These are phyloP conservation scores for Tetheella fluctuosa DNA, from an alignment of 2,888 invertebrate genomes.

Conservation along the genomic window DNA sequence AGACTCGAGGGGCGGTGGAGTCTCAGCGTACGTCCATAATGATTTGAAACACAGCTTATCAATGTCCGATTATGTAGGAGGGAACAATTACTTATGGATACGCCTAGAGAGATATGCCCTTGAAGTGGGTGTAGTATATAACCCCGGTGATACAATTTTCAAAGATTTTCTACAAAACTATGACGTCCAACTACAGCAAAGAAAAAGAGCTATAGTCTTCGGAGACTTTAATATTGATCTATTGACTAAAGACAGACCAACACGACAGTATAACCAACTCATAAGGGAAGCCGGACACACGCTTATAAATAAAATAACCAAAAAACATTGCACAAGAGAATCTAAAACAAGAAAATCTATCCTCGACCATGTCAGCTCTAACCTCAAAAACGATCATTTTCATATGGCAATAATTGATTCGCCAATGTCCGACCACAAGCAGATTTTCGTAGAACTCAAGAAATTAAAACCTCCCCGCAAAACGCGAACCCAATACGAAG, in stretches of 20 bases:
- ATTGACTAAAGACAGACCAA: not conserved
- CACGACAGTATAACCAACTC: not conserved
- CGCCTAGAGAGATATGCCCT: slow-evolving; percentile 23
- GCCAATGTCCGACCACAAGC: slow-evolving; percentile 20
- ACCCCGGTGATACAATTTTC: not conserved
- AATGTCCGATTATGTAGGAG: slow-evolving; percentile 23
- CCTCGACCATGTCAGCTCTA: slow-evolving; percentile 26
- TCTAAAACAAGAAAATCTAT: slow-evolving; percentile 23
- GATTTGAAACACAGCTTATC: slow-evolving; percentile 28
- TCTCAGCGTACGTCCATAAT: slow-evolving; percentile 35
- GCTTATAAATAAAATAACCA: slow-evolving; percentile 23
- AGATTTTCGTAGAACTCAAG: slow-evolving; percentile 17
- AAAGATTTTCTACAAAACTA: not conserved
- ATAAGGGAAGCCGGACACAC: slow-evolving; percentile 14
- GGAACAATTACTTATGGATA: slow-evolving; percentile 39
- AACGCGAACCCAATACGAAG: slow-evolving; percentile 22
- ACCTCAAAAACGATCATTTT: slow-evolving; percentile 19
- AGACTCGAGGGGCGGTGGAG: slow-evolving; percentile 32
- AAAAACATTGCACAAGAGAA: slow-evolving; percentile 22
- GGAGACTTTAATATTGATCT: slow-evolving; percentile 25
- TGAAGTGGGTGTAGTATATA: slow-evolving; percentile 13
- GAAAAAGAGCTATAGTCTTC: slow-evolving; percentile 12
- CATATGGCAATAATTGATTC: slow-evolving; percentile 27
- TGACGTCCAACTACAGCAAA: too few relatives aligned
- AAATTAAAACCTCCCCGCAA: slow-evolving; percentile 14